Percentiles rank a stretch among this genome's conserved stretches.
Evolutionary conservation across 2,113 vertebrate species (phyloP).

Genomic region (Neopipo cinnamomea): DNA sequence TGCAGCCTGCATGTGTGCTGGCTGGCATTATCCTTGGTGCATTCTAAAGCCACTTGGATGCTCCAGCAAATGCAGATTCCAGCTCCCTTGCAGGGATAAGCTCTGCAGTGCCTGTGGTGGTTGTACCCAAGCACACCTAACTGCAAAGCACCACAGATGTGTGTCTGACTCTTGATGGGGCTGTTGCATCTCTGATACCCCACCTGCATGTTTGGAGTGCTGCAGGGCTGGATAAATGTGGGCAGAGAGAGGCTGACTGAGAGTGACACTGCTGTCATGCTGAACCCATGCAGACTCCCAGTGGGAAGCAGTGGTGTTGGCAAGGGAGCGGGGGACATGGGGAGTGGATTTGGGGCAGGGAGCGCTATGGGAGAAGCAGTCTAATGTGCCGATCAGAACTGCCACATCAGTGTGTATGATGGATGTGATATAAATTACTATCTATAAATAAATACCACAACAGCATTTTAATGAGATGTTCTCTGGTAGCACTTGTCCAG

Average conservation of each 20-base stretch:
- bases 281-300: background rate
- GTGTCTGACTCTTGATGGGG: background rate
- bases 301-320: background rate
- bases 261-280: background rate
- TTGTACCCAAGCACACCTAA: background rate
- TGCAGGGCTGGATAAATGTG: background rate
- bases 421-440: conserved; percentile 22
- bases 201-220: background rate
- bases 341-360: background rate
- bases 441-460: conserved; percentile 47
- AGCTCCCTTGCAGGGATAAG: background rate
- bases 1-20: background rate
- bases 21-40: background rate
- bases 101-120: background rate
- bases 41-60: background rate
- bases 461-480: conserved; percentile 35
- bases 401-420: background rate
- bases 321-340: background rate
- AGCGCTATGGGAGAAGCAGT: background rate
- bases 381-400: background rate
- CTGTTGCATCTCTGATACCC: background rate
- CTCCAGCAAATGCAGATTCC: background rate
- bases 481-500: conserved; percentile 50
- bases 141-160: background rate
- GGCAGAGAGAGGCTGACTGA: background rate